A percentile compares a stretch with the other conserved stretches of the same genome.
Conservation (phyloP, 1,140 invertebrate species). For the Bombus sibiricus region DNA sequence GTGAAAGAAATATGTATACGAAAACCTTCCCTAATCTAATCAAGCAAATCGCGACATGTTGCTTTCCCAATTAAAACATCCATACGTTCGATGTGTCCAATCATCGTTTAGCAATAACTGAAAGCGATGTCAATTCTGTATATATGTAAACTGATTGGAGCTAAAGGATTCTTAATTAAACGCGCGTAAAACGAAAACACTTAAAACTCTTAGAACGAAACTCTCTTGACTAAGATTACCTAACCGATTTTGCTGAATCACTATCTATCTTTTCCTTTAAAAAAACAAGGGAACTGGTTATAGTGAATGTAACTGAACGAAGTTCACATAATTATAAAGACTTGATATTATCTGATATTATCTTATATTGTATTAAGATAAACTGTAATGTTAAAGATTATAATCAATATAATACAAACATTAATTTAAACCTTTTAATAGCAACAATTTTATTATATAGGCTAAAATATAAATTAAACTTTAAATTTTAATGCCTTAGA, state of each 20-base stretch:
- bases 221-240: background rate
- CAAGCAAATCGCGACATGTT: conserved; percentile 74
- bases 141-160: conserved; percentile 42
- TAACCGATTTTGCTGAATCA: conserved; percentile 26
- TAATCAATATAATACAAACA: background rate
- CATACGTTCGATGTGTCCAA: conserved; percentile 28
- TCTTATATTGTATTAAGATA: background rate
- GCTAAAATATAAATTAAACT: background rate
- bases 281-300: background rate
- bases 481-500: background rate
- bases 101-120: conserved; percentile 19
- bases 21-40: conserved; percentile 67
- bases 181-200: conserved; percentile 7
- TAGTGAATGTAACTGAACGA: too few species aligned
- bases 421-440: background rate
- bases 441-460: background rate
- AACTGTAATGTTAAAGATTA: background rate
- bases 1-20: conserved; percentile 39
- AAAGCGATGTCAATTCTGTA: conserved; percentile 50
- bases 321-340: background rate
- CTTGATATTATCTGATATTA: background rate
- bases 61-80: conserved; percentile 57
- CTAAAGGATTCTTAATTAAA: background rate
- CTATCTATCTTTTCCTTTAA: background rate
- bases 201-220: conserved; percentile 3